Percentiles rank a stretch among this genome's conserved stretches.
These are phyloP conservation scores for Bemisia tabaci DNA, from an alignment of 1,140 invertebrate genomes.

Conservation along the genomic window DNA sequence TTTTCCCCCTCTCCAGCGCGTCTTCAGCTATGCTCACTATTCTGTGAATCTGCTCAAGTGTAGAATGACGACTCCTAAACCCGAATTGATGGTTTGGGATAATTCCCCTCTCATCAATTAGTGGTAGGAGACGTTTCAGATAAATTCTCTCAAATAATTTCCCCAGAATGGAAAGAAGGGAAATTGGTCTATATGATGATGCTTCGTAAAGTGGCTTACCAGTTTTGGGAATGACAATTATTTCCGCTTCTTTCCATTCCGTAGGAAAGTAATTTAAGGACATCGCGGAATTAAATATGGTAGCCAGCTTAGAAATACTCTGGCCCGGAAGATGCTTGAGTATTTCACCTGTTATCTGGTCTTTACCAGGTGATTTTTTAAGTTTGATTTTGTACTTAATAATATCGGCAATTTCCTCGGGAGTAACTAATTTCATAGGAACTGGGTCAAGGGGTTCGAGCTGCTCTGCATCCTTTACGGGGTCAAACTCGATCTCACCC, in stretches of 20 bases:
- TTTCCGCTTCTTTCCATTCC: conserved; percentile 24
- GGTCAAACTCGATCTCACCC: no score
- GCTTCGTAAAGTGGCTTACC: conserved; percentile 15
- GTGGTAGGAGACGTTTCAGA: conserved; percentile 17
- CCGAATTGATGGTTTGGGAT: conserved; percentile 13
- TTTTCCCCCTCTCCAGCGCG: conserved; percentile 10
- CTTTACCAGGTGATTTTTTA: no score
- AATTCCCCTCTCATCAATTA: conserved; percentile 3
- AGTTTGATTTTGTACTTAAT: no score
- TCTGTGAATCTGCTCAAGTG: conserved; percentile 9
- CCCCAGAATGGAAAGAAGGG: conserved; percentile 21
- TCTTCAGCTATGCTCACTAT: background rate
- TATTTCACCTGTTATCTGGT: no score
- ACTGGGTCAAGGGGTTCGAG: no score
- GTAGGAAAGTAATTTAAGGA: background rate
- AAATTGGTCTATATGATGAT: conserved; percentile 24
- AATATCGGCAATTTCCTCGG: no score
- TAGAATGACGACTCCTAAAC: background rate
- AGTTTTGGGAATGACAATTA: conserved; percentile 27
- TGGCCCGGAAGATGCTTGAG: no score
- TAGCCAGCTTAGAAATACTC: no score
- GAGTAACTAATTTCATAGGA: no score
- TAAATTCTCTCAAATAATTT: conserved; percentile 21
- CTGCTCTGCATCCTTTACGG: no score
- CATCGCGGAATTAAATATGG: background rate